Evolutionary conservation across 2,797 vertebrate genomes (phyloP).

Genomic region (Sebastes kiyomatsui): DNA sequence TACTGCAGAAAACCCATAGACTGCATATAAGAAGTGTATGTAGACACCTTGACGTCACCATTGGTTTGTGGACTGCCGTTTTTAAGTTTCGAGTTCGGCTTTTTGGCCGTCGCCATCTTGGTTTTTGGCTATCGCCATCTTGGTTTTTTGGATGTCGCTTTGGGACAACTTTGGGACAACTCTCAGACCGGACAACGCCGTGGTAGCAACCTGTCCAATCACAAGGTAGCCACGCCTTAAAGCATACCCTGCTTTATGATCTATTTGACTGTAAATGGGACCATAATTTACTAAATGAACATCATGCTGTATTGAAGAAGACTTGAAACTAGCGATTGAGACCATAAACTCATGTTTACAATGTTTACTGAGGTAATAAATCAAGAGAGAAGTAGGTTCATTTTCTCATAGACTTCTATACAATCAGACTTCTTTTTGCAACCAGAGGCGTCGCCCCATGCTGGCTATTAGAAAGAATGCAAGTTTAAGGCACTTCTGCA

Average conservation of each 20-base stretch:
- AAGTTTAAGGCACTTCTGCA: background rate
- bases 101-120: background rate
- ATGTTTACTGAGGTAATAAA: background rate
- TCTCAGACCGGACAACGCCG: background rate
- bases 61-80: background rate
- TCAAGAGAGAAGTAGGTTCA: background rate
- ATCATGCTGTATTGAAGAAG: background rate
- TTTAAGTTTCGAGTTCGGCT: no score
- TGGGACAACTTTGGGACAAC: background rate
- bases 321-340: background rate
- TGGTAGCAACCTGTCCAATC: background rate
- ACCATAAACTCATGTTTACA: background rate
- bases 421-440: background rate
- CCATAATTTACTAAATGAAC: background rate
- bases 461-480: background rate
- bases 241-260: background rate
- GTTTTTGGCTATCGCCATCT: background rate
- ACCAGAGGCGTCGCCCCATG: background rate
- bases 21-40: background rate
- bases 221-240: no score
- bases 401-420: background rate
- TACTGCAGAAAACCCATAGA: background rate
- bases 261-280: background rate
- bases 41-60: background rate
- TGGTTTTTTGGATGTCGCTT: background rate